Conservation (phyloP, 30 jellyfish, hydroid and myxozoan genomes). For the Aurelia aurita complex sp. Pacific region DNA sequence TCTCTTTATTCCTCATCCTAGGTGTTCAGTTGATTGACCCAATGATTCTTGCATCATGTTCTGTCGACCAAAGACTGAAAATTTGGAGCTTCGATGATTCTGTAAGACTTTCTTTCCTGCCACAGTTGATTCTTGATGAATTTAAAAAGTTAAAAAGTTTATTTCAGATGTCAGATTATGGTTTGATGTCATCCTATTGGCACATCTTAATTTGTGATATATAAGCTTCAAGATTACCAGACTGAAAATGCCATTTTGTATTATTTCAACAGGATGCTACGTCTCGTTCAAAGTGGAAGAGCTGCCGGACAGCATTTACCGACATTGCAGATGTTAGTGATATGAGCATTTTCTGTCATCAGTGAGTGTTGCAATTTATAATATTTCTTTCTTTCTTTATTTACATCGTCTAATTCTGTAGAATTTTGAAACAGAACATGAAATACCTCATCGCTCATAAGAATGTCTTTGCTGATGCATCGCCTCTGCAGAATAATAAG, state of each 20-base stretch:
- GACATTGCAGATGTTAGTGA: slow-evolving; percentile 44
- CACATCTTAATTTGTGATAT: background rate
- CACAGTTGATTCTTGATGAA: background rate
- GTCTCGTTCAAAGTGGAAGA: slow-evolving; percentile 1
- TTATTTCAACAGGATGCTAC: background rate
- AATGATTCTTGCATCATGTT: slow-evolving; percentile 11
- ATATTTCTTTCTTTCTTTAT: too few species aligned
- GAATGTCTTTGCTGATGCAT: too few species aligned
- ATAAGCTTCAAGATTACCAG: too few species aligned
- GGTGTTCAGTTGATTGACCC: slow-evolving; percentile 19
- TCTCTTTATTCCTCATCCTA: background rate
- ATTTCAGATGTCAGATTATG: background rate
- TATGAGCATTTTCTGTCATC: background rate
- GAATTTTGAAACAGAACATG: too few species aligned
- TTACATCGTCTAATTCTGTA: too few species aligned
- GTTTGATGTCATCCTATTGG: background rate
- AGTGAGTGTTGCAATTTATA: too few species aligned
- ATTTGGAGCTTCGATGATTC: slow-evolving; percentile 12
- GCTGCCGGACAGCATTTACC: background rate
- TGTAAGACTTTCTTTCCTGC: background rate
- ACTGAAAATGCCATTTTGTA: background rate
- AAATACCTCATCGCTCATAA: too few species aligned
- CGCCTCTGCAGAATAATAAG: too few species aligned
- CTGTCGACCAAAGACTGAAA: slow-evolving; percentile 53
- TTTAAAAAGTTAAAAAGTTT: background rate